Evolutionary conservation across 2,113 vertebrate genomes (phyloP).

Genomic region (Alethe castanea): DNA sequence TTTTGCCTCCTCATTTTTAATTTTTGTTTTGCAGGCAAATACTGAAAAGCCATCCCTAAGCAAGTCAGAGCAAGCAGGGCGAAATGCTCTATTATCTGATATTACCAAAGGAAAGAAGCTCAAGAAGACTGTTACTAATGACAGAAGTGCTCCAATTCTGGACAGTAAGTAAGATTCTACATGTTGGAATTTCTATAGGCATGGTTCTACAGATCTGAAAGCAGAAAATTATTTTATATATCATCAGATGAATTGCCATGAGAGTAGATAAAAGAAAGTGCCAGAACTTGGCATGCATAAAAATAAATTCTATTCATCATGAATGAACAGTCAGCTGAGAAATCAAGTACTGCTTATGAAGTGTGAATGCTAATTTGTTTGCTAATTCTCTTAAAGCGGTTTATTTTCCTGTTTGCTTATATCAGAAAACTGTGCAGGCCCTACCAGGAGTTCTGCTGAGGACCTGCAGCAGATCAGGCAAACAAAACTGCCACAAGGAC

Average conservation of each 20-base stretch:
- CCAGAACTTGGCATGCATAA: not conserved
- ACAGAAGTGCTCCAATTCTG: slow-evolving; percentile 86
- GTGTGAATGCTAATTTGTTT: not conserved
- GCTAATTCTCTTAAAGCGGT: not conserved
- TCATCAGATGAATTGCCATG: not conserved
- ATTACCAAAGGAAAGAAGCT: slow-evolving; percentile 88
- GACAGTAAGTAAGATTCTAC: slow-evolving; percentile 83
- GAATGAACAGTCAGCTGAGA: not conserved
- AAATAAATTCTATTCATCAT: not conserved
- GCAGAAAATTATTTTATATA: not conserved
- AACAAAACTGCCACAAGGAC: not conserved
- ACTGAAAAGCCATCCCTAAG: slow-evolving; percentile 85
- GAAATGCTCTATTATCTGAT: slow-evolving; percentile 87
- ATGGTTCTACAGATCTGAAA: not conserved
- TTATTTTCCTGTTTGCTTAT: not conserved
- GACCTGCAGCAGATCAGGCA: not conserved
- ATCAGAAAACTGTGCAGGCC: not conserved
- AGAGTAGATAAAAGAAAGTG: not conserved
- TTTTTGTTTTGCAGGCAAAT: slow-evolving; percentile 83
- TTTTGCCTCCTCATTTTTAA: not conserved
- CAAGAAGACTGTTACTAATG: slow-evolving; percentile 94
- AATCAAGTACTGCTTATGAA: not conserved
- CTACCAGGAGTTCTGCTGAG: not conserved
- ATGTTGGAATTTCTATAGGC: not conserved
- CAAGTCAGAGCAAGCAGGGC: slow-evolving; percentile 79